A percentile compares a stretch with the other conserved stretches of the same genome.
phyloP scores from a whole-genome alignment of 2,888 invertebrate genomes.

The Ennomos fuscantarius region DNA sequence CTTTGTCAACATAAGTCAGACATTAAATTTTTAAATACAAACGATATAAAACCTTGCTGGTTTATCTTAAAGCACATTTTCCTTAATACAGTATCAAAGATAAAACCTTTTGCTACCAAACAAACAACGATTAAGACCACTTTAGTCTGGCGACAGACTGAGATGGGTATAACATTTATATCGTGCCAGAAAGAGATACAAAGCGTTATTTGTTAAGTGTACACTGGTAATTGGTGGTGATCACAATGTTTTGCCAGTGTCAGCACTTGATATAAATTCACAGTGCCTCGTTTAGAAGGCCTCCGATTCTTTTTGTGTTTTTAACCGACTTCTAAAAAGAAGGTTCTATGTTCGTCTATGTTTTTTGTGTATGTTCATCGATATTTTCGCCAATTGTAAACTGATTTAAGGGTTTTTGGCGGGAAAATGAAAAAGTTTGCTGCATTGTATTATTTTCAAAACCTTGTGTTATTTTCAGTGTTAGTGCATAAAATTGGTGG shows the following conservation, averaged over 20 bases:
- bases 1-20: not conserved
- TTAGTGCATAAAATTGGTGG: no score
- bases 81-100: not conserved
- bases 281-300: slow-evolving; percentile 66
- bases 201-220: slow-evolving; percentile 64
- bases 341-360: no score
- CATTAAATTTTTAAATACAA: slow-evolving; percentile 3
- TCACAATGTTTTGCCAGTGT: slow-evolving; percentile 80
- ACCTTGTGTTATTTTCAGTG: no score
- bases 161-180: slow-evolving; percentile 37
- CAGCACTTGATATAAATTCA: slow-evolving; percentile 75
- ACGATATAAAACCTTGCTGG: slow-evolving; percentile 30
- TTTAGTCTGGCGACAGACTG: slow-evolving; percentile 55
- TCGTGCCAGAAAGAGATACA: slow-evolving; percentile 43
- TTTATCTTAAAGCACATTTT: slow-evolving; percentile 5
- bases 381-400: no score
- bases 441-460: no score
- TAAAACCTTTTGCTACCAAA: slow-evolving; percentile 38
- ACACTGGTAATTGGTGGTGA: slow-evolving; percentile 82
- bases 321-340: no score
- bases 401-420: no score
- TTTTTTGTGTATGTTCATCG: no score
- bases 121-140: slow-evolving; percentile 64
- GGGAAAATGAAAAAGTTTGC: no score
- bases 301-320: not conserved